Evolutionary conservation across 2,888 invertebrate genomes (phyloP), one percentile per base, ranked within the genome.

Genomic region (Biston betularia): DNA sequence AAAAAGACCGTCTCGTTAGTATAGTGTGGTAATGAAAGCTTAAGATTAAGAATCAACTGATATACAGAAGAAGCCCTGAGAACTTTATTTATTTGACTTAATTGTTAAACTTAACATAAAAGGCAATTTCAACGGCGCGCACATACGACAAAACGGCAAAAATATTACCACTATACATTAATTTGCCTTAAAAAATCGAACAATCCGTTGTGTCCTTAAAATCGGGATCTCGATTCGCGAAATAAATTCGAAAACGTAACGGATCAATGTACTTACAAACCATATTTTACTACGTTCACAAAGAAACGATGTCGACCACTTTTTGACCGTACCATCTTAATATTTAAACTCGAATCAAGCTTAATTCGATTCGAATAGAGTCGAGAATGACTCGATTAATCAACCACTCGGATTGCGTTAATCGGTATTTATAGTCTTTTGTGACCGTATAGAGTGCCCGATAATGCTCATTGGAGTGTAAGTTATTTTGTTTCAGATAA

Each of bases 381-480:
- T 70, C 50, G 58, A 71, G 60, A 65, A 38, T 66, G 9, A 46
- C 6, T n/a, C 50, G 44, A 53, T 44, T 48, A n/a, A n/a, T 0
- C 6, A 9, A 24, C 24, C 11, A 49, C 60, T 50, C 46, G 57
- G 15, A 76, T 75, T 75, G 74, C 75, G 78, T 69, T 71, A 73
- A 74, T 63, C 73, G 73, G 78, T 86, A 89, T 91, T 90, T 90
- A 90, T 90, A 79, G 83, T 78, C 84, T 79, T 86, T 87, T 89
- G 88, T 86, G 83, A 78, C 87, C 87, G 79, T 87, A 88, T 81
- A 80, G 82, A 87, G 88, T 82, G 86, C 78, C 75, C 87, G 87
- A 84, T 86, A 88, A 89, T 87, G 83, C 85, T 86, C 87, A 88
- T 85, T 87, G 83, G 68, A 80, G 85, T 82, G 86, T 88, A 86